Evolutionary conservation across 2,797 vertebrate species (phyloP), one percentile per base, ranked within the genome.

Genomic region (Cuculus canorus): DNA sequence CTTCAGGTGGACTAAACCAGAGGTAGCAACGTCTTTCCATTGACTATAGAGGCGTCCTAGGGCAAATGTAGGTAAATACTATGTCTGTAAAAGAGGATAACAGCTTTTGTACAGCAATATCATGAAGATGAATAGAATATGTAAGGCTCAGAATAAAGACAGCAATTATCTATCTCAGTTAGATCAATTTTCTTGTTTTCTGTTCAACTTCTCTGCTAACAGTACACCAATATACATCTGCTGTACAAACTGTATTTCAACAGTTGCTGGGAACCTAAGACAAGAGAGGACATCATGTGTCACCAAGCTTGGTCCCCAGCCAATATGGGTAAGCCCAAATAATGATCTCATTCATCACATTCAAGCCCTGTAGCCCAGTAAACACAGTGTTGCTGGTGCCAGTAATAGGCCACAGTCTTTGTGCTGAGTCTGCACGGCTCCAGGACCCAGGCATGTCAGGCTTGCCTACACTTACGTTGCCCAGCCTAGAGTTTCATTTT

Each of bases 1-100:
- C 78, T 90, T 92, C 70, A 86, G 83, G 90, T 94, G 73, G 81
- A 88, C 78, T 73, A 66, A 93, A 94, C 95, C 45, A 57, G 78
- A 90, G 83, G 81, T 59, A 79, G 77, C 65, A 80, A 53, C 70
- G 27, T 86, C 86, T 82, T 87, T 57, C n/a, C 71, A 82, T 60
- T 82, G 86, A 88, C 81, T 80, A n/a, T 0, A 82, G 35, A 88
- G 59, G 43, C 59, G 70, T 95, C 70, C 80, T 78, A 94, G 37
- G 90, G 66, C 86, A 95, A 92, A 25, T 39, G 63, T 48, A 91
- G 65, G 64, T 70, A 91, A 96, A 80, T 28, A 39, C 30, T 33
- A 50, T 90, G 35, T 33, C 45, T 75, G 32, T 70, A 77, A 90
- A 91, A 72, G 21, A 90, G 78, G 60, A 27, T 43, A 95, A 85